A percentile compares a stretch with the other conserved stretches of the same genome.
Conservation (phyloP, 2,113 vertebrate species). For the Panthera tigris region DNA sequence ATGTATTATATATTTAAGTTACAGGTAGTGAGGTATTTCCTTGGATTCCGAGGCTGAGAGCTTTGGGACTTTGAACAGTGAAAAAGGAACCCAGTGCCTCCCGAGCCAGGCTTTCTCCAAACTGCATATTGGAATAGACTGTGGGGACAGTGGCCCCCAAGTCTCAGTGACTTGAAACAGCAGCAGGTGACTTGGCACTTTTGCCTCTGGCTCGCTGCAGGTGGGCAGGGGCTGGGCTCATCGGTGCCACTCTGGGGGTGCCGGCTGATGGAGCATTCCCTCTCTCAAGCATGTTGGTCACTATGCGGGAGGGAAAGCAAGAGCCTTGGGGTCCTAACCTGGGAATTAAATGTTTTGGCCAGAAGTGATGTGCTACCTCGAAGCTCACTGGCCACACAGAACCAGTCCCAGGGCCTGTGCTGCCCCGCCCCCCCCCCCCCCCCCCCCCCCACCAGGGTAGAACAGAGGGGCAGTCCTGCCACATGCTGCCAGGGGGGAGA, state of each 20-base stretch:
- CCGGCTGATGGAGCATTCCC: not conserved
- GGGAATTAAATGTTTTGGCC: not conserved
- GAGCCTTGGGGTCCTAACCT: not conserved
- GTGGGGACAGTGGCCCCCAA: too few relatives aligned
- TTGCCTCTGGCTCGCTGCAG: not conserved
- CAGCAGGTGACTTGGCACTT: not conserved
- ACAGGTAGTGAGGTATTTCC: not conserved
- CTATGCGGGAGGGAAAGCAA: not conserved
- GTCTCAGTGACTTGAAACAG: not conserved
- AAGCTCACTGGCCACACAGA: not conserved
- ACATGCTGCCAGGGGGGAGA: not conserved
- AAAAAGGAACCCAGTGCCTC: not conserved
- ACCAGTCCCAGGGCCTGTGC: not conserved
- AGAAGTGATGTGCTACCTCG: rapidly evolving
- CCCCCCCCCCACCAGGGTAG: rapidly evolving
- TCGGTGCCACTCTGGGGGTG: not conserved
- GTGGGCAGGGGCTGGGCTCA: not conserved
- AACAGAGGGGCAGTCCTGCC: not conserved
- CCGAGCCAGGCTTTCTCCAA: not conserved
- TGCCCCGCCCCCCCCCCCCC: too few relatives aligned
- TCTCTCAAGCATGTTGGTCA: not conserved
- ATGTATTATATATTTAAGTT: not conserved
- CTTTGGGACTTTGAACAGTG: not conserved
- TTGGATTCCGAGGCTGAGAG: not conserved
- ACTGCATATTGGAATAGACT: not conserved